Base-by-base conservation (phyloP, 2,888 invertebrate genomes). In the Disparrhopalites patrizii region DNA sequence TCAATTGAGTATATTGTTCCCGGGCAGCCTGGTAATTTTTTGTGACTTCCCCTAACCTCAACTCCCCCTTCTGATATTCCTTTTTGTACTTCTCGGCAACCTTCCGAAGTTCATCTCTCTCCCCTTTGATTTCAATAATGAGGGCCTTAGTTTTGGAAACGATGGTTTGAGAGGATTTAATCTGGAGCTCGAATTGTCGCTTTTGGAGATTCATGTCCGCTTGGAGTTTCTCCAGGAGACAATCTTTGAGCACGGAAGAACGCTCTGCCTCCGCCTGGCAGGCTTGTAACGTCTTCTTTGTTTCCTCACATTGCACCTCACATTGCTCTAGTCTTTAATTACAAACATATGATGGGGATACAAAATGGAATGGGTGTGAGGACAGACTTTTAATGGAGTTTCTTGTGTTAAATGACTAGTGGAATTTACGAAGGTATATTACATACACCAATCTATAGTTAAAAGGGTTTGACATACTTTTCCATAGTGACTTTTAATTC, bases 401-500 rank as follows among this genome's bases (percentile, higher is more conserved):
- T 50, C 20, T n/a, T 20, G 20, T 13, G 8, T n/a, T n/a, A 20
- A 18, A 20, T 13, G 27, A 10, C 23, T n/a, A 18, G 28, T 27
- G 54, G 7, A 27, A 10, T 54, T 23, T 5, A 7, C 28, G 15
- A 27, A 47, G 23, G 50, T 10, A 7, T 47, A 7, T 7, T 10
- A 47, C 43, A 10, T 33, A 40, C 5, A n/a, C n/a, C n/a, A n/a
- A n/a, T n/a, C n/a, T n/a, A n/a, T n/a, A n/a, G n/a, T n/a, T n/a
- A n/a, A 25, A n/a, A n/a, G n/a, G n/a, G n/a, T n/a, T n/a, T n/a
- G n/a, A n/a, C n/a, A n/a, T 60, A 66, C 66, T 61, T 68, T 47
- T 62, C 43, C 15, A 52, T 31, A 31, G 58, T 36, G 30, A 66
- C 25, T 10, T n/a, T 15, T 7, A 66, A 30, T 25, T 70, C 65